Conservation (phyloP, 2,888 invertebrate genomes). For the Hypselothyrea guttata region DNA sequence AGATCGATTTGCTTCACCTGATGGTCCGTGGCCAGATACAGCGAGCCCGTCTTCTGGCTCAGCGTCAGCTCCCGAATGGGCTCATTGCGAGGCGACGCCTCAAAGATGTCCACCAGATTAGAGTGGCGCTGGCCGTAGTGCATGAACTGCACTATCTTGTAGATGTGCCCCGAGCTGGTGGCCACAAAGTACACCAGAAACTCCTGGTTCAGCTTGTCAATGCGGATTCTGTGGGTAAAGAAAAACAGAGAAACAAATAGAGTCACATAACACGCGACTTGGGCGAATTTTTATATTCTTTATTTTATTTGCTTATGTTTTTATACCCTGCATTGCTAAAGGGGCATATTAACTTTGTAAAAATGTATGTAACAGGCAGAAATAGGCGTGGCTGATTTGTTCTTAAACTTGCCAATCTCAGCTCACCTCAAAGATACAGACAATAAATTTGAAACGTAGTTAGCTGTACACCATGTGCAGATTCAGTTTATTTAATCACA, state of each 20-base stretch:
- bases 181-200: constrained; percentile 96
- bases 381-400: too few relatives aligned
- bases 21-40: constrained; percentile 94
- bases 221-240: constrained; percentile 78
- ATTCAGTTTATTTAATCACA: too few relatives aligned
- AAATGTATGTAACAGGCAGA: too few relatives aligned
- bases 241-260: constrained; percentile 1
- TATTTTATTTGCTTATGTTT: not conserved
- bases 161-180: constrained; percentile 92
- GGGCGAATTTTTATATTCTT: not conserved
- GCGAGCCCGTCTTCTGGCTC: constrained; percentile 92
- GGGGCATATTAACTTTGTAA: too few relatives aligned
- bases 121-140: constrained; percentile 91
- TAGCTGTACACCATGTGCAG: too few relatives aligned
- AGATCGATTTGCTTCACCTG: constrained; percentile 94
- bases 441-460: too few relatives aligned
- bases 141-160: constrained; percentile 96
- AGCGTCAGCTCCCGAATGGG: constrained; percentile 94
- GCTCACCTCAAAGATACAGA: too few relatives aligned
- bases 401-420: too few relatives aligned
- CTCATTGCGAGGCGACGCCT: constrained; percentile 92
- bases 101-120: constrained; percentile 93
- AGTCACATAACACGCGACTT: constrained; percentile 15
- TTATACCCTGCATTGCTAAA: constrained; percentile 24
- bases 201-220: constrained; percentile 84